Conservation (phyloP, 2,888 invertebrate genomes). For the Dasypogon diadema region DNA sequence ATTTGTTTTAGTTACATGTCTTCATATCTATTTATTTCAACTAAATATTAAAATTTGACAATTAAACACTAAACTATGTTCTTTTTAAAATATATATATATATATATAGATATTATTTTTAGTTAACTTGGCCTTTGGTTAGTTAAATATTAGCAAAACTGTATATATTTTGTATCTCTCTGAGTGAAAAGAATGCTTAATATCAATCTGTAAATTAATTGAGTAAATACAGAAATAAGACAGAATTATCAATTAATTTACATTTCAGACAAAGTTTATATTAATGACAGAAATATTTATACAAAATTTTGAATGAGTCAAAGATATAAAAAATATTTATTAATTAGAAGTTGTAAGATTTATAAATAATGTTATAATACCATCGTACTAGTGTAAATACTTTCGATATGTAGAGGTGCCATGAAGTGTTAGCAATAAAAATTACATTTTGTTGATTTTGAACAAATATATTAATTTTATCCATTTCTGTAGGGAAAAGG, state of each 20-base stretch:
- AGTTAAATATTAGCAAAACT: conserved; percentile 65
- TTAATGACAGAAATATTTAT: conserved; percentile 14
- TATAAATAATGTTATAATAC: conserved; percentile 40
- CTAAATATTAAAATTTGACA: conserved; percentile 46
- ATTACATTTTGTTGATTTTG: conserved; percentile 45
- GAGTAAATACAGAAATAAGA: conserved; percentile 9
- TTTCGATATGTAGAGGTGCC: conserved; percentile 52
- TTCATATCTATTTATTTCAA: conserved; percentile 31
- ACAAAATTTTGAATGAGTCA: conserved; percentile 18
- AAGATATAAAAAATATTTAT: conserved; percentile 34
- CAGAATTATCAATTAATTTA: conserved; percentile 39
- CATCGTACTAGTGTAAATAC: conserved; percentile 32
- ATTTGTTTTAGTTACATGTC: conserved; percentile 52
- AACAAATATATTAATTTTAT: conserved; percentile 31
- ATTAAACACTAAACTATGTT: conserved; percentile 45
- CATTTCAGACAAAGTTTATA: background rate
- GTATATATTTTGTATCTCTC: conserved; percentile 52
- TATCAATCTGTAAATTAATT: conserved; percentile 39
- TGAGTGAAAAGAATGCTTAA: conserved; percentile 45
- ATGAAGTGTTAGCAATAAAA: conserved; percentile 54
- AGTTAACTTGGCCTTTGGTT: conserved; percentile 71
- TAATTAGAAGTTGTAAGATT: conserved; percentile 28
- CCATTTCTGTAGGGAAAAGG: conserved; percentile 15
- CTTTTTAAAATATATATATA: no score
- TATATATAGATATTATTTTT: conserved; percentile 58